Percentiles rank a stretch among this genome's conserved stretches.
Conservation (phyloP, 2,888 invertebrate species). For the Shargacucullia verbasci region DNA sequence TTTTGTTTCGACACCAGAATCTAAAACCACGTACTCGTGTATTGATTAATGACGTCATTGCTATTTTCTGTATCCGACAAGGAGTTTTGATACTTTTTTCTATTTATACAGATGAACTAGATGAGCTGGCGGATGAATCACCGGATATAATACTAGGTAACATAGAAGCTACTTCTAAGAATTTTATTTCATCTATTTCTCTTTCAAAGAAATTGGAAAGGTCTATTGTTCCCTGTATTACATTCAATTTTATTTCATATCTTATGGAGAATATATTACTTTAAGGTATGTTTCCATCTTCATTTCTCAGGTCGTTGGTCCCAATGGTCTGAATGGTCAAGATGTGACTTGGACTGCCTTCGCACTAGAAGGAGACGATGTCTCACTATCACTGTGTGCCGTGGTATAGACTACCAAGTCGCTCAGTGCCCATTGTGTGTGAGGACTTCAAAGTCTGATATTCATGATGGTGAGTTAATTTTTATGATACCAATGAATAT, state of each 20-base stretch:
- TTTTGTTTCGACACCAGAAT: too few species aligned
- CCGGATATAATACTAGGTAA: slow-evolving; percentile 78
- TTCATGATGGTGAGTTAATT: slow-evolving; percentile 73
- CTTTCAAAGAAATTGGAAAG: too few species aligned
- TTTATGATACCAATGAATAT: too few species aligned
- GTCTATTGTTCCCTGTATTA: too few species aligned
- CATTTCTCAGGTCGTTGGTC: slow-evolving; percentile 92
- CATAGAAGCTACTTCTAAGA: not conserved
- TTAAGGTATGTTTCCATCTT: too few species aligned
- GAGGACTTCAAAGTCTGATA: slow-evolving; percentile 80
- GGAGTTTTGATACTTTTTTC: slow-evolving; percentile 55
- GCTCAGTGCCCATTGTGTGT: slow-evolving; percentile 82
- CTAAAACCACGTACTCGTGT: too few species aligned
- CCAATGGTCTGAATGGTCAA: slow-evolving; percentile 97
- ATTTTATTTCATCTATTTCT: not conserved
- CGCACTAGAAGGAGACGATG: slow-evolving; percentile 95
- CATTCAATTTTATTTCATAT: too few species aligned
- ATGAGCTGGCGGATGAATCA: slow-evolving; percentile 83
- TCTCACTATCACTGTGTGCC: slow-evolving; percentile 76
- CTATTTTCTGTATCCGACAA: too few species aligned
- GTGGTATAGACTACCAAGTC: slow-evolving; percentile 81
- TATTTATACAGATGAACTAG: slow-evolving; percentile 69
- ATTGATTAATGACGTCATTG: too few species aligned
- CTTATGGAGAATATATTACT: too few species aligned
- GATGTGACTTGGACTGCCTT: slow-evolving; percentile 96